Evolutionary conservation across 2,113 vertebrate species (phyloP), one percentile per base, ranked within the genome.

Genomic region (Butastur rufipennis): DNA sequence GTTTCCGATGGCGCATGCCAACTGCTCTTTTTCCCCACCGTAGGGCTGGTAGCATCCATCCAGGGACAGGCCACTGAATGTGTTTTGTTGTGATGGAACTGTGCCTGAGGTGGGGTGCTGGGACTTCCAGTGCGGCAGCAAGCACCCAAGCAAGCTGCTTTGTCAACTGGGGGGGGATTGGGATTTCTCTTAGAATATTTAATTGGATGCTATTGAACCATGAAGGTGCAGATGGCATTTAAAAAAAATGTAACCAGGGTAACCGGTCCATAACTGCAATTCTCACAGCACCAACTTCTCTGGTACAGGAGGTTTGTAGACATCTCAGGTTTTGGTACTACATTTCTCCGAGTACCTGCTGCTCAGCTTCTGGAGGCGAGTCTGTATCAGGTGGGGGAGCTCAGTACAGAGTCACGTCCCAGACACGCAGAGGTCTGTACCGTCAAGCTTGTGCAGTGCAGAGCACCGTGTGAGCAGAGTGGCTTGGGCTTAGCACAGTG

Each of bases 131-230:
- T 3, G 1, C 2, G 10, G 16, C 31, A 56, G 31, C 0, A 5
- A 79, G 31, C 56, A 52, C n/a, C 34, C 47, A 61, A 59, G 36
- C 47, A 82, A 68, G 27, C 55, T 88, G 26, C 25, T 80, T 63
- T 74, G 67, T 47, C 2, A 4, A 17, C 14, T 3, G 65, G 10
- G 3, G 19, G 13, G 13, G 32, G 26, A 20, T 13, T 0, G 2
- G 62, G n/a, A 48, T 53, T 62, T 81, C 19, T 23, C 26, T 34
- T 29, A 19, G 34, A 42, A 48, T 50, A 61, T 21, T 82, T 67
- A n/a, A 19, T 34, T 29, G 42, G 21, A 22, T 71, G 32, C 34
- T 68, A 4, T 53, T 67, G 66, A 89, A 6, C n/a, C 47, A 26
- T 21, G 43, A 61, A 88, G 16, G 58, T 25, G 31, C 38, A 68